These are phyloP conservation scores for Gulo gulo DNA, from an alignment of 2,113 vertebrate genomes.

Conservation along the genomic window DNA sequence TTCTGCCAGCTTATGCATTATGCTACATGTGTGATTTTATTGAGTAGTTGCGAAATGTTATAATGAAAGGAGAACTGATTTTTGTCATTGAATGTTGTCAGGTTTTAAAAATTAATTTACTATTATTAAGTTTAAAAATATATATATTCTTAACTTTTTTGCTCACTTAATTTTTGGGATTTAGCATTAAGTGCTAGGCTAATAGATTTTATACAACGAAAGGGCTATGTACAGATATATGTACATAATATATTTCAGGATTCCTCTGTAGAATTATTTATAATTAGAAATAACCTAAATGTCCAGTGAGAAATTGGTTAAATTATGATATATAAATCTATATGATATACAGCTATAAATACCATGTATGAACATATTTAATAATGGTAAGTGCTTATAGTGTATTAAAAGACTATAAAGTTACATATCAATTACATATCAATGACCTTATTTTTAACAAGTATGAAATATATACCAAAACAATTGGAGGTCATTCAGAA, in stretches of 20 bases:
- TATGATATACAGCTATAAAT: not conserved
- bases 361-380: not conserved
- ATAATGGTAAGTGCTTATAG: slow-evolving; percentile 16
- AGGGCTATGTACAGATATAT: not conserved
- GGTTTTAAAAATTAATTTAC: slow-evolving; percentile 35
- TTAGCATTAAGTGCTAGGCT: not conserved
- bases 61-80: not conserved
- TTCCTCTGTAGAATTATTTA: slow-evolving; percentile 8
- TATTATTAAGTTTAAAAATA: slow-evolving; percentile 7
- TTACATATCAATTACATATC: not conserved
- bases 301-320: slow-evolving; percentile 10
- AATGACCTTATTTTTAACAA: slow-evolving; percentile 19
- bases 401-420: not conserved
- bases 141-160: not conserved
- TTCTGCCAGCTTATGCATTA: not conserved
- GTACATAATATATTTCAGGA: slow-evolving; percentile 26
- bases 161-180: slow-evolving; percentile 1
- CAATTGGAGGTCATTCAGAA: not conserved
- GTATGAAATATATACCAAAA: not conserved
- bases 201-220: not conserved
- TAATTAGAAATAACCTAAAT: slow-evolving; percentile 29
- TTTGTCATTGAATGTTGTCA: slow-evolving; percentile 6
- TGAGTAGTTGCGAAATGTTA: not conserved
- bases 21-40: not conserved
- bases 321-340: not conserved